Evolutionary conservation across 2,888 invertebrate species (phyloP).

Genomic region (Cheilosia vernalis): DNA sequence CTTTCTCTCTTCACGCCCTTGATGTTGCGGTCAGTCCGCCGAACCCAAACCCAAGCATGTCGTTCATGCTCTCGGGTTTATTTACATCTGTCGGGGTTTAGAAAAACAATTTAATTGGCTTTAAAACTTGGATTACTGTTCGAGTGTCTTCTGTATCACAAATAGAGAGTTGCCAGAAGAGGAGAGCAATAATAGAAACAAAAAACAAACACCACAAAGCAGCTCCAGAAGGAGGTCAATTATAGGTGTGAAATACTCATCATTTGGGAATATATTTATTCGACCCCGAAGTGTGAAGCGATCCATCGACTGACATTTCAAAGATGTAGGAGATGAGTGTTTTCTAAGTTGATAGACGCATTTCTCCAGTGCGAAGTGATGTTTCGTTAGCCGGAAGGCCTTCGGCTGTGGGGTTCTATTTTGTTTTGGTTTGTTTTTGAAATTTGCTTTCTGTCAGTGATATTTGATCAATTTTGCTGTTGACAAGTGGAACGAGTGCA

Average conservation of each 20-base stretch:
- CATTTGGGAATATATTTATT: slow-evolving; percentile 51
- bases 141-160: neutral
- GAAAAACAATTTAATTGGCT: slow-evolving; percentile 54
- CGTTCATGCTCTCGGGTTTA: slow-evolving; percentile 28
- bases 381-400: neutral
- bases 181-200: too few relatives aligned
- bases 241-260: slow-evolving; percentile 34
- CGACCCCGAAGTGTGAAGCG: slow-evolving; percentile 40
- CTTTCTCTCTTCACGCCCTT: slow-evolving; percentile 43
- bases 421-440: slow-evolving; percentile 7
- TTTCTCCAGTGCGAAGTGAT: slow-evolving; percentile 27
- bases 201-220: neutral
- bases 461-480: neutral
- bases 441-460: slow-evolving; percentile 5
- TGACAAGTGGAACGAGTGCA: too few relatives aligned
- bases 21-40: neutral
- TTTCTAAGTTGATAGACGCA: slow-evolving; percentile 49
- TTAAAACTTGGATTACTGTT: slow-evolving; percentile 62
- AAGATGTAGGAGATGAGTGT: slow-evolving; percentile 51
- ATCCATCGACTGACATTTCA: slow-evolving; percentile 28
- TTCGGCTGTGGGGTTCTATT: neutral
- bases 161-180: neutral
- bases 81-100: slow-evolving; percentile 58
- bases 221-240: slow-evolving; percentile 61
- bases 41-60: neutral